phyloP scores from a whole-genome alignment of 2,888 invertebrate genomes.

The Augochlorella aurata region DNA sequence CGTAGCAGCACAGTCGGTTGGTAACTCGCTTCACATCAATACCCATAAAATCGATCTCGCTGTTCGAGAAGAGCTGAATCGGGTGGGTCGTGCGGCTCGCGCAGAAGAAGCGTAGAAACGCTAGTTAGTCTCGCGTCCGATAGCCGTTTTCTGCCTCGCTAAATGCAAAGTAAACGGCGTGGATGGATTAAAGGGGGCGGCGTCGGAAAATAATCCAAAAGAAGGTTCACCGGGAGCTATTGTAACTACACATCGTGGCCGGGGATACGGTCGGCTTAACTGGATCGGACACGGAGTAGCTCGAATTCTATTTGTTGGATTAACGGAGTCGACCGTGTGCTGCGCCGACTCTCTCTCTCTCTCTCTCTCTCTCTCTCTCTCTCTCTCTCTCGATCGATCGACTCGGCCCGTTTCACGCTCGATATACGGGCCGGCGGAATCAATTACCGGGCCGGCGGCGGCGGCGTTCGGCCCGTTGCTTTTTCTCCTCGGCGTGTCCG shows the following conservation, averaged over 20 bases:
- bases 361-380: neutral
- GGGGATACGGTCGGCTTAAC: conserved; percentile 47
- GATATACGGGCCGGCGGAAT: conserved; percentile 44
- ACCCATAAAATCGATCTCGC: neutral
- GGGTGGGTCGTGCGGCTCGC: neutral
- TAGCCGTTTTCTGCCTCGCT: conserved; percentile 24
- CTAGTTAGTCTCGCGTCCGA: neutral
- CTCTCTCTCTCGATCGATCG: neutral
- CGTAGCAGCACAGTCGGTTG: neutral
- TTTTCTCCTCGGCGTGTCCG: conserved; percentile 1
- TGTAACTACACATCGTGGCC: conserved; percentile 34
- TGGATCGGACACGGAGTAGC: conserved; percentile 47
- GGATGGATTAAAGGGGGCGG: conserved; percentile 28
- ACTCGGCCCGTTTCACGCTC: conserved; percentile 49
- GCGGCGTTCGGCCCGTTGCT: conserved; percentile 27
- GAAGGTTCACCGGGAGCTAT: conserved; percentile 21
- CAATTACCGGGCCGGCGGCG: conserved; percentile 45
- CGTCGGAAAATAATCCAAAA: conserved; percentile 41
- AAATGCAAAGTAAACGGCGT: conserved; percentile 31
- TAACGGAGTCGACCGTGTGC: conserved; percentile 43
- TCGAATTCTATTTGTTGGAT: conserved; percentile 62
- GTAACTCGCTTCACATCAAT: neutral
- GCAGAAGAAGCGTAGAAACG: neutral
- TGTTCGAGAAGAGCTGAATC: neutral
- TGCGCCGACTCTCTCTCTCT: neutral